phyloP scores from a whole-genome alignment of 2,888 invertebrate species.

The Leistus spinibarbis region DNA sequence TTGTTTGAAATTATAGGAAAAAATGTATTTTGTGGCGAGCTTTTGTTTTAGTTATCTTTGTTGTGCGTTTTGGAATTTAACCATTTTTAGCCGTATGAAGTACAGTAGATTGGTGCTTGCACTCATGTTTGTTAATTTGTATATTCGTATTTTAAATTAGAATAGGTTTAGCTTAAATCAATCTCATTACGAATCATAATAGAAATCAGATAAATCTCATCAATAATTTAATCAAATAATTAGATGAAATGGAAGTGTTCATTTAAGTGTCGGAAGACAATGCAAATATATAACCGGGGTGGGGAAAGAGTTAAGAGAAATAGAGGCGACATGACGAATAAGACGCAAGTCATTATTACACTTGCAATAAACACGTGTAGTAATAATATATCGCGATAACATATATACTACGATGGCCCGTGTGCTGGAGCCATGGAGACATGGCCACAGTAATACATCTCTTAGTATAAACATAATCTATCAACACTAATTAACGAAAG shows the following conservation, averaged over 20 bases:
- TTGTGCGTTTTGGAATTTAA: too few species aligned
- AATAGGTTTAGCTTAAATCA: too few species aligned
- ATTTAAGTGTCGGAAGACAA: neutral
- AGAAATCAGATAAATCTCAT: neutral
- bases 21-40: slow-evolving; percentile 6
- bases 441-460: neutral
- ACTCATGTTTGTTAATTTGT: neutral
- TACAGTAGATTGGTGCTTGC: too few species aligned
- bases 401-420: neutral
- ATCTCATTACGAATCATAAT: neutral
- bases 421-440: neutral
- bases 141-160: neutral
- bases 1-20: neutral
- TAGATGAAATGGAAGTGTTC: neutral
- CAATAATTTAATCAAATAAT: neutral
- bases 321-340: neutral
- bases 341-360: neutral
- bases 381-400: neutral
- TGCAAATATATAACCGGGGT: neutral
- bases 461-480: slow-evolving; percentile 45
- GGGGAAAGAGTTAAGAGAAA: neutral
- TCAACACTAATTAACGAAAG: slow-evolving; percentile 49
- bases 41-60: neutral
- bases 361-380: neutral
- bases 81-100: too few species aligned